Percentiles rank a stretch among this genome's conserved stretches.
Evolutionary conservation across 2,888 invertebrate species (phyloP).

Genomic region (Arrhopalites spinosus): DNA sequence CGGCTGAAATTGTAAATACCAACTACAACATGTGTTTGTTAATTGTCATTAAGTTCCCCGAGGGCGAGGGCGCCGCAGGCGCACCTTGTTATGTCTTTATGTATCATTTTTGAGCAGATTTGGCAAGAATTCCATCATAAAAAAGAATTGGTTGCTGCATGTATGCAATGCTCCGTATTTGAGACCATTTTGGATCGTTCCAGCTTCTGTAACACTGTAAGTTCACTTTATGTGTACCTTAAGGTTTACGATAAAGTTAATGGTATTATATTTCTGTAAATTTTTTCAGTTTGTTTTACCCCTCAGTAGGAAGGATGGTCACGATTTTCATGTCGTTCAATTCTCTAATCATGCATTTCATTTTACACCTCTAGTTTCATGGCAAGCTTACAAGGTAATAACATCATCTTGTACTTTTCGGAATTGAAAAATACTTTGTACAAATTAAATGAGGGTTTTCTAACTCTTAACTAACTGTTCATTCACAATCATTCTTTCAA

Average conservation of each 20-base stretch:
- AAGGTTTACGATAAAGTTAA: not conserved
- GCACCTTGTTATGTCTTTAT: too few species aligned
- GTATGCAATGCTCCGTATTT: slow-evolving; percentile 69
- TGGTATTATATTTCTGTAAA: not conserved
- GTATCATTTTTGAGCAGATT: slow-evolving; percentile 61
- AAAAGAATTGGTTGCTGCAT: slow-evolving; percentile 77
- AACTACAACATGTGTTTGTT: too few species aligned
- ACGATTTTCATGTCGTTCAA: slow-evolving; percentile 83
- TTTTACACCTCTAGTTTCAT: slow-evolving; percentile 82
- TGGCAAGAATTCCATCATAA: slow-evolving; percentile 81
- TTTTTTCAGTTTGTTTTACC: slow-evolving; percentile 72
- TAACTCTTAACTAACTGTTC: too few species aligned
- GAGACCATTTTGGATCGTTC: slow-evolving; percentile 66
- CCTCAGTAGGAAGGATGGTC: slow-evolving; percentile 79
- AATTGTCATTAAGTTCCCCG: too few species aligned
- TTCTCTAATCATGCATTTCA: slow-evolving; percentile 74
- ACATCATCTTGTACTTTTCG: too few species aligned
- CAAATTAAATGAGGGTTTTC: too few species aligned
- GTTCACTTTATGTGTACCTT: slow-evolving; percentile 12
- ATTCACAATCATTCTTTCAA: too few species aligned
- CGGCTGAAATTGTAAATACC: too few species aligned
- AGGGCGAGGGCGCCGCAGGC: too few species aligned
- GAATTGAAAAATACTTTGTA: too few species aligned
- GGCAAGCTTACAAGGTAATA: slow-evolving; percentile 73
- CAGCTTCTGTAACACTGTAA: slow-evolving; percentile 65